Base-by-base conservation (phyloP, 2,888 invertebrate species). In the Seira sanloemensis region DNA sequence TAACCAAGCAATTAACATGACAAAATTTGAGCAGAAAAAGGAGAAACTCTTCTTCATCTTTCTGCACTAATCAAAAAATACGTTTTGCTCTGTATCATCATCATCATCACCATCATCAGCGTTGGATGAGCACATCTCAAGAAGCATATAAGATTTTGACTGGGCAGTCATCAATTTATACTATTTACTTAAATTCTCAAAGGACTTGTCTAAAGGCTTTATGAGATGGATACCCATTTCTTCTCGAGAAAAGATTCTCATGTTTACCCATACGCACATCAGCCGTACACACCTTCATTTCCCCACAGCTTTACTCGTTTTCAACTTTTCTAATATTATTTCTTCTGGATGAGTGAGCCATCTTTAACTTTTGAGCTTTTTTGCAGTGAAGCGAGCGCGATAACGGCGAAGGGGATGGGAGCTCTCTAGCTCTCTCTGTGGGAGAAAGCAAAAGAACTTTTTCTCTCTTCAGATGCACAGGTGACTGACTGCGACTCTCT, bases 1-100 rank as follows among this genome's bases (percentile, higher is more conserved):
- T 84, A 84, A 84, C 84, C 78, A 78, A 84, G 78, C 84, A 84
- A 84, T 84, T 84, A 84, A 84, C 84, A 74, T 78, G 78, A 84
- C 78, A 78, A 84, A 84, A 84, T 84, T 84, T 37, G 12, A 19
- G 2, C 62, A 5, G 62, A 46, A 74, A 78, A 77, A 71, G 66
- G 78, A 16, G 69, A 79, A 83, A 78, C 83, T 83, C 83, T 78
- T 83, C 83, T 77, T 26, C 46, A 27, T 4, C 79, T 69, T 27
- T 75, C 21, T 21, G 21, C 16, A 62, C 62, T 62, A 62, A 62
- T 62, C 62, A 62, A 62, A 62, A 50, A 62, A 62, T 62, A 62
- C 37, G 19, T 62, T 62, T 21, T 62, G 4, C 19, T 62, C 2
- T 62, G 21, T 62, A 23, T 21, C 4, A 62, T 21, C 62, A 62